Evolutionary conservation across 1,140 invertebrate genomes (phyloP).

Genomic region (Hyposmocoma kahamanoa): DNA sequence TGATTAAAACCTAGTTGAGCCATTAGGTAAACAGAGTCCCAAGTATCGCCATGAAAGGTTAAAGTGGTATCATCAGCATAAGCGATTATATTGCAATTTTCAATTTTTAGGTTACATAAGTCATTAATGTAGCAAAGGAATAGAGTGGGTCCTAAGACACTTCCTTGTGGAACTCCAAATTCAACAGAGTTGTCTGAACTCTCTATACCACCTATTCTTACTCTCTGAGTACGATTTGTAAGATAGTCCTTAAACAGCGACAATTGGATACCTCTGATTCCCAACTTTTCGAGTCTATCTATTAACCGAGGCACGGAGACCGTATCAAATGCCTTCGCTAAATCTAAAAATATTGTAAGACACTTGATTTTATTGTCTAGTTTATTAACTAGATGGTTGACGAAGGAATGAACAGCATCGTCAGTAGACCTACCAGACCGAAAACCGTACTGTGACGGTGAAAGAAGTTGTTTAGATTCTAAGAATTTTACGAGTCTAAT

Average conservation of each 20-base stretch:
- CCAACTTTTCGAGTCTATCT: neutral
- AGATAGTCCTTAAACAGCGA: neutral
- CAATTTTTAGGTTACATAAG: constrained; percentile 1
- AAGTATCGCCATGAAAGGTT: neutral
- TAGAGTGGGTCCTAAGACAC: constrained; percentile 6
- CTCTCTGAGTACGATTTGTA: neutral
- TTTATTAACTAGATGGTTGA: constrained; percentile 1
- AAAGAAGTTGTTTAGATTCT: constrained; percentile 2
- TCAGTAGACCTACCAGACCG: neutral
- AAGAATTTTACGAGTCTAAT: constrained; percentile 4
- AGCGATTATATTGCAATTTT: neutral
- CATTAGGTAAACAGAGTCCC: neutral
- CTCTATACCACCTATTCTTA: neutral
- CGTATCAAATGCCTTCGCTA: constrained; percentile 12
- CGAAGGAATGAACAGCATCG: constrained; percentile 5
- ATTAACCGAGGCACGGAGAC: constrained; percentile 1
- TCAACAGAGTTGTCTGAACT: neutral
- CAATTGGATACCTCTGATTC: neutral
- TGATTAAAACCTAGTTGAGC: constrained; percentile 1
- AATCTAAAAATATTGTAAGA: constrained; percentile 4
- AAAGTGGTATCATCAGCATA: constrained; percentile 10
- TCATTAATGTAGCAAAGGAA: constrained; percentile 9
- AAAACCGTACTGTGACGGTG: constrained; percentile 11
- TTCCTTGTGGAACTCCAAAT: constrained; percentile 3
- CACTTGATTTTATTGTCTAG: constrained; percentile 3